Evolutionary conservation across 37 sponge, comb jelly and placozoan species (phyloP).

Genomic region (Hormiphora californensis): DNA sequence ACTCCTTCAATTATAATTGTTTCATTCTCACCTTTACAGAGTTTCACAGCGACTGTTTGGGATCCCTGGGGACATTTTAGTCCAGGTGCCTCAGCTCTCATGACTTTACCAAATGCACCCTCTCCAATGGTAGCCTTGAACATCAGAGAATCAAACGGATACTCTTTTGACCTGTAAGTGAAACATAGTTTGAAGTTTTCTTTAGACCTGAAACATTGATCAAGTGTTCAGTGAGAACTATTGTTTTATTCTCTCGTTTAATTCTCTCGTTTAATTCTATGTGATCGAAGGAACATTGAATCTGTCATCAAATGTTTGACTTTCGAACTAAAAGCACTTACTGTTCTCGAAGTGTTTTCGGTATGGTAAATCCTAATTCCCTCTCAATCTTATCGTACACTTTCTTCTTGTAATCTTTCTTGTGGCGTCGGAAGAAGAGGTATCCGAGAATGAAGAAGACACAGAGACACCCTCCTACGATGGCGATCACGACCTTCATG

Average conservation of each 20-base stretch:
- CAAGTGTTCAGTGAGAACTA: too few relatives aligned
- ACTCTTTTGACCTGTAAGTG: background rate
- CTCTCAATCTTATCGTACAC: conserved; percentile 9
- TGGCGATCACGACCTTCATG: background rate
- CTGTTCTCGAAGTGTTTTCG: background rate
- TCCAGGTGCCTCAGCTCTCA: background rate
- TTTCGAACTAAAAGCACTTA: too few relatives aligned
- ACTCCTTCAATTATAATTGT: too few relatives aligned
- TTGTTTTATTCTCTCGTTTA: too few relatives aligned
- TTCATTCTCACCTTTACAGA: background rate
- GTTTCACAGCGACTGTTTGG: background rate
- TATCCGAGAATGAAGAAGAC: background rate
- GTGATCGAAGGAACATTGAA: too few relatives aligned
- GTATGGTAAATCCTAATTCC: conserved; percentile 3
- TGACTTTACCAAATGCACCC: background rate
- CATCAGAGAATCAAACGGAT: background rate
- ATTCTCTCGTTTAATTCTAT: too few relatives aligned
- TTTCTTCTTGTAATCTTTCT: conserved; percentile 33
- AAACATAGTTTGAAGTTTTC: too few relatives aligned
- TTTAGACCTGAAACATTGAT: too few relatives aligned
- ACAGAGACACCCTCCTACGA: background rate
- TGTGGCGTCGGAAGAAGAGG: conserved; percentile 26
- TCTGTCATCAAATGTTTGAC: too few relatives aligned
- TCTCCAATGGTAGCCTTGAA: background rate
- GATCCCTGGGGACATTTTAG: background rate